These are phyloP conservation scores for Tragelaphus eurycerus DNA, from an alignment of 2,797 vertebrate species.

Conservation along the genomic window DNA sequence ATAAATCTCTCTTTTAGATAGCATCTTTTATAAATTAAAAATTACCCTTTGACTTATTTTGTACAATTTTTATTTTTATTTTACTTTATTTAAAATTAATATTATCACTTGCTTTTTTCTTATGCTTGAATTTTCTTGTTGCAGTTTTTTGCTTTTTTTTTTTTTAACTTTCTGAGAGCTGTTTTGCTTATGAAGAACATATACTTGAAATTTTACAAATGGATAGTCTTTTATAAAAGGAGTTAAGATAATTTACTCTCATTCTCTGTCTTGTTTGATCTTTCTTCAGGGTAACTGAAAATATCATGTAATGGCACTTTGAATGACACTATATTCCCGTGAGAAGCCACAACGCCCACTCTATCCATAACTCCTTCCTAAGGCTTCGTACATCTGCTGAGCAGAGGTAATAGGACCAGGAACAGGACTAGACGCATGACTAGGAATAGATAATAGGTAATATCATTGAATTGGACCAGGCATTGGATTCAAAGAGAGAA, in stretches of 20 bases:
- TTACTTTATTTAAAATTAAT: conserved; percentile 3
- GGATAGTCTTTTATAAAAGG: neutral
- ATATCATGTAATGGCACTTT: neutral
- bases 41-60: neutral
- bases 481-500: neutral
- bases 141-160: neutral
- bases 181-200: neutral
- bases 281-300: neutral
- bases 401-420: neutral
- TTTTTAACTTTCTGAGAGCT: neutral
- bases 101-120: neutral
- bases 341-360: neutral
- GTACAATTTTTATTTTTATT: neutral
- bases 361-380: neutral
- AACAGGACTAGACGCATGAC: neutral
- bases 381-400: neutral
- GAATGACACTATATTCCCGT: neutral
- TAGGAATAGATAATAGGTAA: neutral
- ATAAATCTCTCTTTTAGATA: conserved; percentile 10
- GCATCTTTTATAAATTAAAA: conserved; percentile 22
- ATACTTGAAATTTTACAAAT: neutral
- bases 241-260: neutral
- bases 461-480: too few species aligned
- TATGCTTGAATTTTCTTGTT: neutral
- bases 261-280: neutral